Percentiles rank a stretch among this genome's conserved stretches.
These are phyloP conservation scores for Cryptocephalus primarius DNA, from an alignment of 2,888 invertebrate species.

Conservation along the genomic window DNA sequence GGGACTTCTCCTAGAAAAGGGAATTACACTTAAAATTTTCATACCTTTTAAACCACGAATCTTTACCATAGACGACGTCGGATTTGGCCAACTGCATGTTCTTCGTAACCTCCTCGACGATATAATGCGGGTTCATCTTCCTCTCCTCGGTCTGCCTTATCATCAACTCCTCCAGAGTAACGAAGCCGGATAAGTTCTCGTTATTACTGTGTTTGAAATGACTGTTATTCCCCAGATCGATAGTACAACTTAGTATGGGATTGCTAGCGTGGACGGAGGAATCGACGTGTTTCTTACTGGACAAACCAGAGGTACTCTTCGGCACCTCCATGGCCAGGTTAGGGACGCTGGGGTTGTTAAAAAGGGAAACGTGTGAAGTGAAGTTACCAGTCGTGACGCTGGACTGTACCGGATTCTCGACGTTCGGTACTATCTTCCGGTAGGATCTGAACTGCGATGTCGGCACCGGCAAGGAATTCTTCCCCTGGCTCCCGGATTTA, in stretches of 20 bases:
- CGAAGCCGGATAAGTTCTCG: slow-evolving; percentile 54
- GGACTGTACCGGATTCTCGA: slow-evolving; percentile 22
- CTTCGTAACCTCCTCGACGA: slow-evolving; percentile 25
- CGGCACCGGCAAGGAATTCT: slow-evolving; percentile 55
- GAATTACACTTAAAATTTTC: neutral
- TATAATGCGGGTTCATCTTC: slow-evolving; percentile 36
- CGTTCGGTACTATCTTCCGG: slow-evolving; percentile 45
- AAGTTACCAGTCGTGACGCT: slow-evolving; percentile 36
- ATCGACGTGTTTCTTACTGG: slow-evolving; percentile 40
- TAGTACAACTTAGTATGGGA: slow-evolving; percentile 56
- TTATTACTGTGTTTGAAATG: slow-evolving; percentile 32
- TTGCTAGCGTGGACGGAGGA: slow-evolving; percentile 62
- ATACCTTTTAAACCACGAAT: neutral
- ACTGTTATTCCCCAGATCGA: slow-evolving; percentile 31
- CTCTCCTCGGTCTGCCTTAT: slow-evolving; percentile 64
- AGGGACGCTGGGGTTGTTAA: slow-evolving; percentile 31
- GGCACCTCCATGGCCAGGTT: slow-evolving; percentile 25
- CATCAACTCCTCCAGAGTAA: slow-evolving; percentile 73
- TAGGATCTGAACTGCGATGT: slow-evolving; percentile 67
- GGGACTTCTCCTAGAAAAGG: slow-evolving; percentile 30
- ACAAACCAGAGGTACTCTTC: neutral
- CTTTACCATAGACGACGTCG: slow-evolving; percentile 45
- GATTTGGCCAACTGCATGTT: slow-evolving; percentile 38
- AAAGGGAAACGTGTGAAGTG: slow-evolving; percentile 35
- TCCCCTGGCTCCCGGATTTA: slow-evolving; percentile 30